These are phyloP conservation scores for Xiphophorus maculatus DNA, from an alignment of 2,113 vertebrate genomes.

Conservation along the genomic window DNA sequence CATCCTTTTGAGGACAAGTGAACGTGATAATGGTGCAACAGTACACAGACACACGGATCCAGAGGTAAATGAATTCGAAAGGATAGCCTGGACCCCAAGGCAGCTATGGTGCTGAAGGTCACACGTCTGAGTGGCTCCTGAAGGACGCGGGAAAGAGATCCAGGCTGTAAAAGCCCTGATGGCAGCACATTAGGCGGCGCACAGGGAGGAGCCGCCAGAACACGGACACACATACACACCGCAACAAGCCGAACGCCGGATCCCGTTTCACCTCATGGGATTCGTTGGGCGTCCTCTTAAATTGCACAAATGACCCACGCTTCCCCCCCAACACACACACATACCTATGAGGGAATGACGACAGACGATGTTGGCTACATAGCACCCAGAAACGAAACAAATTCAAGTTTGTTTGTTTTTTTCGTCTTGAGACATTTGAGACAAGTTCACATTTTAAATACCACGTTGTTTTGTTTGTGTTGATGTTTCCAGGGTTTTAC, in stretches of 20 bases:
- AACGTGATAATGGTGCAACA: constrained; percentile 1
- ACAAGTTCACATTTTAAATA: no score
- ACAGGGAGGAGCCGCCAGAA: constrained; percentile 38
- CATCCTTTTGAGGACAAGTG: neutral
- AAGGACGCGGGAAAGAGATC: constrained; percentile 63
- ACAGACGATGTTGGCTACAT: neutral
- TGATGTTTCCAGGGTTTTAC: neutral
- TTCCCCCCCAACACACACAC: neutral
- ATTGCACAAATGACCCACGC: constrained; percentile 42
- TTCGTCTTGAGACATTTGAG: neutral
- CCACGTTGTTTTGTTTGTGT: neutral
- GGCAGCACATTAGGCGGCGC: constrained; percentile 51
- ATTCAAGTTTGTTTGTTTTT: neutral
- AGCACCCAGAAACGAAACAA: neutral
- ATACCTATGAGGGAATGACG: neutral
- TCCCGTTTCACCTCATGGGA: constrained; percentile 39
- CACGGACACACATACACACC: constrained; percentile 12
- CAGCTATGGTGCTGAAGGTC: constrained; percentile 57
- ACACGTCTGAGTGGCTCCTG: constrained; percentile 44
- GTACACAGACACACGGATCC: constrained; percentile 11
- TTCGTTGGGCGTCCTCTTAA: constrained; percentile 52
- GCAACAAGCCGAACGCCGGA: neutral
- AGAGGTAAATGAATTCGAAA: constrained; percentile 39
- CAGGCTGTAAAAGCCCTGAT: constrained; percentile 54
- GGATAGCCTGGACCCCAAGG: constrained; percentile 29